A percentile compares a stretch with the other conserved stretches of the same genome.
These are phyloP conservation scores for Caenorhabditis afra DNA, from an alignment of 2,888 invertebrate species.

Conservation along the genomic window DNA sequence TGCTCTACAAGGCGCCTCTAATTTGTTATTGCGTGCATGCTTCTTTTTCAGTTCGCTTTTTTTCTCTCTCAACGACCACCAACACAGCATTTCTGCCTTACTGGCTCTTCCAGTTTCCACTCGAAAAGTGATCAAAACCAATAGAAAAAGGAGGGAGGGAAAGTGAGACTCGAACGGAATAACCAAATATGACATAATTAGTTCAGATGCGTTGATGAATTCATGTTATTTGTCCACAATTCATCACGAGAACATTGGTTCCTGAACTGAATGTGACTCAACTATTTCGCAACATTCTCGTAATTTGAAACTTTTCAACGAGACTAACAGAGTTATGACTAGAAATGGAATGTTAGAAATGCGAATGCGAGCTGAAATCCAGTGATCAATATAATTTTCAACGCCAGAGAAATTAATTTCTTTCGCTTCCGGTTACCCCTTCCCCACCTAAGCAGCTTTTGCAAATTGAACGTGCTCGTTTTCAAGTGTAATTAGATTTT, in stretches of 20 bases:
- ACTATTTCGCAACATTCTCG: not conserved
- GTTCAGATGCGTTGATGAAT: slow-evolving; percentile 2
- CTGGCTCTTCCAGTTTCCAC: too few species aligned
- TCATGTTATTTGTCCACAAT: not conserved
- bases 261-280: not conserved
- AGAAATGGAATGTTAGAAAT: not conserved
- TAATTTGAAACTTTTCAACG: not conserved
- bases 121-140: not conserved
- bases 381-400: too few species aligned
- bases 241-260: not conserved
- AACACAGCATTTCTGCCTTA: not conserved
- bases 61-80: slow-evolving; percentile 1
- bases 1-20: slow-evolving; percentile 30
- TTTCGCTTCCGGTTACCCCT: not conserved
- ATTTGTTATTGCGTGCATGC: slow-evolving; percentile 60
- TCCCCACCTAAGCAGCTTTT: not conserved
- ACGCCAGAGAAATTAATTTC: not conserved
- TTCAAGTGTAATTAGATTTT: not conserved
- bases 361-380: too few species aligned
- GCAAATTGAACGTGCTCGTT: not conserved
- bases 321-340: too few species aligned
- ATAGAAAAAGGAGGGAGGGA: too few species aligned
- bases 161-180: not conserved
- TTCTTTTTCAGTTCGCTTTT: slow-evolving; percentile 26
- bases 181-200: slow-evolving; percentile 6